Evolutionary conservation across 2,888 invertebrate species (phyloP), one percentile per base, ranked within the genome.

Genomic region (Acrobasis repandana): DNA sequence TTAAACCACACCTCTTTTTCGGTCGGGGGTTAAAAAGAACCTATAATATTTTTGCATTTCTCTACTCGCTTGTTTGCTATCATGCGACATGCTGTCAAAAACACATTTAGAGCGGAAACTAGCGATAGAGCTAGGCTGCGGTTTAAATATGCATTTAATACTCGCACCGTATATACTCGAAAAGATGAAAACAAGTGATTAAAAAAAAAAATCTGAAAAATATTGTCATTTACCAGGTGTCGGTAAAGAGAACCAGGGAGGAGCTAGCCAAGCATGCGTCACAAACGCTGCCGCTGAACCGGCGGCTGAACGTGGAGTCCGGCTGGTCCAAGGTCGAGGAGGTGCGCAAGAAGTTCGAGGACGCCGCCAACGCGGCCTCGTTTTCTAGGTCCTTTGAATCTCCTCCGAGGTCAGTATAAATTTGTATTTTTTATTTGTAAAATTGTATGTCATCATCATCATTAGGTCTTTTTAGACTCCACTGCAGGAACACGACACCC

Each of bases 311-410:
- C 83, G 87, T 90, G 65, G 91, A 91, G 77, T 87, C 88, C 58
- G 86, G 90, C 72, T 92, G 91, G 91, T 90, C 91, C 49, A 92
- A 91, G 72, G 91, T 91, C 70, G 90, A 92, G 71, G 90, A 92
- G 72, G 91, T 92, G 28, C 75, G 91, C 64, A 92, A 90, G 84
- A 91, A 92, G 79, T 91, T 92, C 62, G 91, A 92, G 68, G 84
- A 81, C 2, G 86, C 84, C 1, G 80, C 86, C 0, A 77, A 85
- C 28, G 69, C 77, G 1, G 76, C 81, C 0, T 82, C 86, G 10
- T 90, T 79, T 67, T 89, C 89, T 14, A 82, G 90, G 68, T 88
- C 88, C 1, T 92, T 92, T 65, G 91, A 92, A 65, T 90, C 90
- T 64, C 91, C 91, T 16, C 91, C 91, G 1, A 90, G 91, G 91